A percentile compares a stretch with the other conserved stretches of the same genome.
Conservation (phyloP, 2,888 invertebrate genomes). For the Drosophila acutilabella region DNA sequence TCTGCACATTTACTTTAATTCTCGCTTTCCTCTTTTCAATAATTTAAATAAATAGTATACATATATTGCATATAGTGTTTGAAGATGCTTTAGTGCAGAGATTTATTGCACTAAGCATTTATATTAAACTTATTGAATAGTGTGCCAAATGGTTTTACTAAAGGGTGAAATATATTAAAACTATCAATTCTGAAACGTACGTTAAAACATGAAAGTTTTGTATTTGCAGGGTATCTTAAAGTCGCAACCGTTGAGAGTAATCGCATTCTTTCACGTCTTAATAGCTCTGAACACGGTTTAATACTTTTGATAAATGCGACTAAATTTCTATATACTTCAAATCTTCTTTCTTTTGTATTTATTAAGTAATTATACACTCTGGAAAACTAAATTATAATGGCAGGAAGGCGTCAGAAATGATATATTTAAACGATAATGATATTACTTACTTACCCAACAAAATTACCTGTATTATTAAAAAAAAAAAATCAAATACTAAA, state of each 20-base stretch:
- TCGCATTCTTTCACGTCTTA: constrained; percentile 13
- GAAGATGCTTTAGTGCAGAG: neutral
- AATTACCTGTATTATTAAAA: neutral
- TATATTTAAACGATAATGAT: neutral
- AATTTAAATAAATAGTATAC: neutral
- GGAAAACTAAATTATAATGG: constrained; percentile 1
- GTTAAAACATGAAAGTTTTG: neutral
- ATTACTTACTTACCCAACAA: neutral
- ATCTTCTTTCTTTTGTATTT: constrained; percentile 9
- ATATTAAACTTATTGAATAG: no score
- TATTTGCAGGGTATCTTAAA: constrained; percentile 14
- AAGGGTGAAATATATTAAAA: no score
- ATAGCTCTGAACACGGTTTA: constrained; percentile 10
- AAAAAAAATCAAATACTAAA: neutral
- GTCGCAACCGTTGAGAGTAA: neutral
- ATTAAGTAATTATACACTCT: constrained; percentile 18
- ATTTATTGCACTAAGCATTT: no score
- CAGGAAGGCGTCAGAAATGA: neutral
- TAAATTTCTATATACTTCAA: constrained; percentile 6
- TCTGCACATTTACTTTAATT: neutral
- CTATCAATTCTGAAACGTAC: no score
- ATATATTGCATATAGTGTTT: neutral
- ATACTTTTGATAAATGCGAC: constrained; percentile 14
- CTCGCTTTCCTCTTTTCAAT: neutral
- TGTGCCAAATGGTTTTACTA: no score